Evolutionary conservation across 2,113 vertebrate genomes (phyloP).

Genomic region (Bos indicus): DNA sequence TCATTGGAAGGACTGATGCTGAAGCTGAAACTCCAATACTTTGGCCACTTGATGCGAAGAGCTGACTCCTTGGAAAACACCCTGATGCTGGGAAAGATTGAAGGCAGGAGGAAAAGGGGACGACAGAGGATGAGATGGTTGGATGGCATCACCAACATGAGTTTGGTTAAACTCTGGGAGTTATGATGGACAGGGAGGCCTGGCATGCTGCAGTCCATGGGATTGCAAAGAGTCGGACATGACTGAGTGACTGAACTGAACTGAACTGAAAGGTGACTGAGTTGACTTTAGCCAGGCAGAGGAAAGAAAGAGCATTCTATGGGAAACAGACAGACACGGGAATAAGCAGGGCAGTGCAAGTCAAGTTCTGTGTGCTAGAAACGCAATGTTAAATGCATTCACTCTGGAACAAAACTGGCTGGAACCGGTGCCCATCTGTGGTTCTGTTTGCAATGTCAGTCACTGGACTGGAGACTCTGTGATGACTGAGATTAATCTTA

Average conservation of each 20-base stretch:
- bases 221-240: neutral
- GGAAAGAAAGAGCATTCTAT: neutral
- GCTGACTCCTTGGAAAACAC: neutral
- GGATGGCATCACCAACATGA: neutral
- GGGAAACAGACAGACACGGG: neutral
- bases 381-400: neutral
- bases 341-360: neutral
- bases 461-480: neutral
- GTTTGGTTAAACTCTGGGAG: neutral
- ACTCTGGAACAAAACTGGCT: neutral
- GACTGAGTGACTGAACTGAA: neutral
- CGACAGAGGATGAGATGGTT: neutral
- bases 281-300: neutral
- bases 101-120: neutral
- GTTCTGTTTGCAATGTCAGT: neutral
- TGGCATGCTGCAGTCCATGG: neutral
- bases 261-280: neutral
- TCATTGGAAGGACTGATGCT: neutral
- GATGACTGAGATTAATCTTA: neutral
- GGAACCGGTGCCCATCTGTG: neutral
- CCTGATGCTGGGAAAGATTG: neutral
- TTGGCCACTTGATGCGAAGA: neutral
- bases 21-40: neutral
- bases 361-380: neutral
- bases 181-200: neutral